Evolutionary conservation across 92 coral and sea anemone species (phyloP).

Genomic region (Parazoanthus darwini): DNA sequence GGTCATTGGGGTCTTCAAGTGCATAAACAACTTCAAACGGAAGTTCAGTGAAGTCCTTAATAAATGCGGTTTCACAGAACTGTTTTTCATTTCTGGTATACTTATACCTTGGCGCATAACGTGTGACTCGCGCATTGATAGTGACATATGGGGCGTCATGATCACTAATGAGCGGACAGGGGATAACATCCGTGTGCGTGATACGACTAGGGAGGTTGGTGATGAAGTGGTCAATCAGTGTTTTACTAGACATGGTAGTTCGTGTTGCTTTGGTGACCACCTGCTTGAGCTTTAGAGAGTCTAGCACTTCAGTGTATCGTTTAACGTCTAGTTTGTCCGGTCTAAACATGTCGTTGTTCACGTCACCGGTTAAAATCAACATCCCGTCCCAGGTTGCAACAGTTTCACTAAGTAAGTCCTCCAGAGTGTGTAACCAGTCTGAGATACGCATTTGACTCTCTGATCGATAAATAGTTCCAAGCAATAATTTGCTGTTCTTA

Average conservation of each 20-base stretch:
- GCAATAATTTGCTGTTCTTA: neutral
- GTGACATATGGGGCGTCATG: too few species aligned
- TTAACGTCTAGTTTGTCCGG: slow-evolving; percentile 38
- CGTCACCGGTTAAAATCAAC: slow-evolving; percentile 29
- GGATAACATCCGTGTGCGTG: too few species aligned
- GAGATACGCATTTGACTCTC: slow-evolving; percentile 33
- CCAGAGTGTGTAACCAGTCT: neutral
- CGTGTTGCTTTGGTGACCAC: too few species aligned
- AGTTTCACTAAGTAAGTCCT: slow-evolving; percentile 17
- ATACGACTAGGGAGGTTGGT: too few species aligned
- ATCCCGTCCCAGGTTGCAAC: slow-evolving; percentile 44
- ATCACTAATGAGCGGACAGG: too few species aligned
- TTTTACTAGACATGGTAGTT: too few species aligned
- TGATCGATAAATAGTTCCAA: slow-evolving; percentile 19
- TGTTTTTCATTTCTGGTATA: too few species aligned
- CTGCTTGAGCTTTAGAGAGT: too few species aligned
- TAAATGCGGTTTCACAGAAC: too few species aligned
- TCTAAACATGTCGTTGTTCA: neutral
- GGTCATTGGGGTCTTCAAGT: slow-evolving; percentile 1
- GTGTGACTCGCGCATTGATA: too few species aligned
- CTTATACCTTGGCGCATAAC: too few species aligned
- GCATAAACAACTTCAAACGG: slow-evolving; percentile 1
- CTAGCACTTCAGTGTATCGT: neutral
- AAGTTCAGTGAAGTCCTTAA: neutral
- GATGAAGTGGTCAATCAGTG: too few species aligned